Evolutionary conservation across 2,888 invertebrate genomes (phyloP).

Genomic region (Emmelina monodactyla): DNA sequence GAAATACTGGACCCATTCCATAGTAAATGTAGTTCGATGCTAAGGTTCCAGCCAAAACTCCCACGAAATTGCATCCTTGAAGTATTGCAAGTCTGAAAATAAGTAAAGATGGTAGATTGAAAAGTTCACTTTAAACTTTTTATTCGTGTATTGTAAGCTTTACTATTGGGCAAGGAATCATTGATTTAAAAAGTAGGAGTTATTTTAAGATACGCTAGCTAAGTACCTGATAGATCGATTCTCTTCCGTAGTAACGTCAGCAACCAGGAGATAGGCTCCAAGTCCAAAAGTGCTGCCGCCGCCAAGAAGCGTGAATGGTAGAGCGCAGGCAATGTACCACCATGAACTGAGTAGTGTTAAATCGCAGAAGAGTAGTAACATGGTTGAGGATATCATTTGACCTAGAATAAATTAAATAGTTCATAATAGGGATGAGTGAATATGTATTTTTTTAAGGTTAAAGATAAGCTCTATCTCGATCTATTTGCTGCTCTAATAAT

Average conservation of each 20-base stretch:
- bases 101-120: too few species aligned
- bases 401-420: not conserved
- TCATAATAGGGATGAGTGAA: too few species aligned
- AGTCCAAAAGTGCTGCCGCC: slow-evolving; percentile 11
- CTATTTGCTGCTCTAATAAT: too few species aligned
- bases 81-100: slow-evolving; percentile 11
- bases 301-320: slow-evolving; percentile 11
- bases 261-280: slow-evolving; percentile 9
- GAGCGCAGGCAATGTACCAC: slow-evolving; percentile 12
- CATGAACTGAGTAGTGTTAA: slow-evolving; percentile 8
- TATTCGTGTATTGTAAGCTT: too few species aligned
- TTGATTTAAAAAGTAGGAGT: too few species aligned
- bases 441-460: too few species aligned
- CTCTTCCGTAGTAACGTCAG: slow-evolving; percentile 9
- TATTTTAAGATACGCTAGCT: too few species aligned
- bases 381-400: not conserved
- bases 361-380: slow-evolving; percentile 1
- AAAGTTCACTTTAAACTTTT: too few species aligned
- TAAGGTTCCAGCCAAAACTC: slow-evolving; percentile 9
- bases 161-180: too few species aligned
- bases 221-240: slow-evolving; percentile 12
- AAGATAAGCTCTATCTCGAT: too few species aligned
- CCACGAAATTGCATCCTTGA: slow-evolving; percentile 10
- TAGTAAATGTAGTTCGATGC: not conserved
- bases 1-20: not conserved